These are phyloP conservation scores for Anthopleura sola DNA, from an alignment of 64 coral and sea anemone genomes.

Conservation along the genomic window DNA sequence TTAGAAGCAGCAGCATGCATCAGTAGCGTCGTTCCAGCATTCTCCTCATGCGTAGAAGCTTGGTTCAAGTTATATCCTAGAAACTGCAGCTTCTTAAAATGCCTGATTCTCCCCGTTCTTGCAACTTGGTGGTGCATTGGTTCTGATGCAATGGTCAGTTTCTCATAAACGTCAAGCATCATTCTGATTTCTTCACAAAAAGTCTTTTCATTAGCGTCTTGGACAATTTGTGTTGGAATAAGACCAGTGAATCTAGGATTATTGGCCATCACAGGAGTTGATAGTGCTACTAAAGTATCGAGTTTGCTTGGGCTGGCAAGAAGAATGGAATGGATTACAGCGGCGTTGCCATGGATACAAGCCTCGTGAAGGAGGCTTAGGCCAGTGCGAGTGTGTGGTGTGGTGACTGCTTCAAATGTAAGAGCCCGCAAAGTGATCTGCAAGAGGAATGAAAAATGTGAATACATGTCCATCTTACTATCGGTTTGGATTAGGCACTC, in stretches of 20 bases:
- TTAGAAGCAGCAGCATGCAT: slow-evolving; percentile 24
- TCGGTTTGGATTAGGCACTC: no score
- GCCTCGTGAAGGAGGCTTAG: neutral
- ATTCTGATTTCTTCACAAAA: neutral
- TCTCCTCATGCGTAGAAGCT: neutral
- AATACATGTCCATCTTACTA: neutral
- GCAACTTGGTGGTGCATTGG: slow-evolving; percentile 15
- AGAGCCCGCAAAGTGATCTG: slow-evolving; percentile 1
- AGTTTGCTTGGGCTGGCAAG: neutral
- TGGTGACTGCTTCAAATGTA: neutral
- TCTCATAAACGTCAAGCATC: neutral
- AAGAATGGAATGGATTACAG: neutral
- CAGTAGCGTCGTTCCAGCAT: slow-evolving; percentile 2
- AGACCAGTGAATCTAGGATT: neutral
- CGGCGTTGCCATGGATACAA: neutral
- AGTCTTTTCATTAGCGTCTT: neutral
- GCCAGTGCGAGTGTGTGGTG: neutral
- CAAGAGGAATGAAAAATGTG: neutral
- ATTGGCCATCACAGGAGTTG: neutral
- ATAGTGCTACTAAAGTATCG: slow-evolving; percentile 6
- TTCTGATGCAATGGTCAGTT: neutral
- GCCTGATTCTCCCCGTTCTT: neutral
- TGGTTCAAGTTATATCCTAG: slow-evolving; percentile 6
- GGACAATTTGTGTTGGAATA: neutral
- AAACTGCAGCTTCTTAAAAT: slow-evolving; percentile 7